A percentile compares a stretch with the other conserved stretches of the same genome.
Conservation (phyloP, 2,888 invertebrate genomes). For the Apeira syringaria region DNA sequence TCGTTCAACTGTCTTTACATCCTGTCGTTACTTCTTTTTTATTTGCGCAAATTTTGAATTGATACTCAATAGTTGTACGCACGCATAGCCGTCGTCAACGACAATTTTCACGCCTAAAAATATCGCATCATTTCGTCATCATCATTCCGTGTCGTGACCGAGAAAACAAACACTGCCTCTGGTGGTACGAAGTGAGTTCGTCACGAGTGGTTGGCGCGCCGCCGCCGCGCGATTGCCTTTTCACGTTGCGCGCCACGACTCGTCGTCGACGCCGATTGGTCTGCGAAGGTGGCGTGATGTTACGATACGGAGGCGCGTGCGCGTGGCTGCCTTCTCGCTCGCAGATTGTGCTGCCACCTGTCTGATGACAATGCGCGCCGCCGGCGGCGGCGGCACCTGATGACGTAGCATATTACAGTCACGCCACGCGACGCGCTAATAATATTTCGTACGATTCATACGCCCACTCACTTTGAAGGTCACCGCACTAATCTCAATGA, state of each 20-base stretch:
- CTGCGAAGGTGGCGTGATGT: constrained; percentile 64
- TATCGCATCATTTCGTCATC: constrained; percentile 41
- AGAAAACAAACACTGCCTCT: constrained; percentile 34
- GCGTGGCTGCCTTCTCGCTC: constrained; percentile 14
- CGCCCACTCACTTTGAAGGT: constrained; percentile 51
- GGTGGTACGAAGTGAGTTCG: constrained; percentile 12
- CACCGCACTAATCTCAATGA: constrained; percentile 43
- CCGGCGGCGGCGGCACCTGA: constrained; percentile 33
- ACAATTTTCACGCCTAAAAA: constrained; percentile 26
- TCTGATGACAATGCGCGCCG: constrained; percentile 29
- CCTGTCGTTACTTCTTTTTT: too few relatives aligned
- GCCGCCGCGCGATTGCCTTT: constrained; percentile 13
- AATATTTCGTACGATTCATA: too few relatives aligned
- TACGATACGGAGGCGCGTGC: constrained; percentile 43
- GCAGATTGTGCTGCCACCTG: constrained; percentile 63
- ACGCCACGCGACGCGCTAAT: constrained; percentile 32
- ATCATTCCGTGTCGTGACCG: constrained; percentile 32
- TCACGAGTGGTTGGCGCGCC: constrained; percentile 20
- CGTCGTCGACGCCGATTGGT: constrained; percentile 61
- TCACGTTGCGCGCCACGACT: constrained; percentile 47
- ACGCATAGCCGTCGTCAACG: constrained; percentile 32
- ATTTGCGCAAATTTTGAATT: too few relatives aligned
- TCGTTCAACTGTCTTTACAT: too few relatives aligned
- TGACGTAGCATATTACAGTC: constrained; percentile 48
- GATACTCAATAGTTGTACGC: too few relatives aligned